These are phyloP conservation scores for Hypomesus transpacificus DNA, from an alignment of 2,113 vertebrate genomes.

Conservation along the genomic window DNA sequence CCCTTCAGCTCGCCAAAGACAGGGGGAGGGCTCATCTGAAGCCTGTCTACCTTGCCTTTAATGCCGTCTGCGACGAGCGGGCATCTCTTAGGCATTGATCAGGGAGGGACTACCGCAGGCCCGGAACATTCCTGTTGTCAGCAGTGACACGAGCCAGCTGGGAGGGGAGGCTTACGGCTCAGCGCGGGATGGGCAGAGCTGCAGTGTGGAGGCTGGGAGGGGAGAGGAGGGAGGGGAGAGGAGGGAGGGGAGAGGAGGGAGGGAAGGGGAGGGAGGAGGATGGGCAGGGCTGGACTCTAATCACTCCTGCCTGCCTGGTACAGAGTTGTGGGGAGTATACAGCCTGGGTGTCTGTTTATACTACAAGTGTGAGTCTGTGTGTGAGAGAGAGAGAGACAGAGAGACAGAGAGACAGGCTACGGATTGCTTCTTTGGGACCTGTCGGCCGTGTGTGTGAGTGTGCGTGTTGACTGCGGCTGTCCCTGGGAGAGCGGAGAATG, in stretches of 20 bases:
- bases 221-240: constrained; percentile 31
- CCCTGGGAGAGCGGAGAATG: constrained; percentile 44
- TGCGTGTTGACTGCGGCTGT: constrained; percentile 12
- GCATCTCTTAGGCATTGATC: constrained; percentile 30
- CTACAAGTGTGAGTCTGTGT: background rate
- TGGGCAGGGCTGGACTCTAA: constrained; percentile 65
- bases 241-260: constrained; percentile 8
- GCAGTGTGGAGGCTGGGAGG: constrained; percentile 31
- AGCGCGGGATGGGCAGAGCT: constrained; percentile 45
- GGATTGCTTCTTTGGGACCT: background rate
- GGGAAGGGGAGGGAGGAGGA: constrained; percentile 32
- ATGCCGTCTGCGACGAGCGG: constrained; percentile 29
- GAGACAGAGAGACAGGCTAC: constrained; percentile 6
- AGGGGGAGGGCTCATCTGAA: constrained; percentile 8
- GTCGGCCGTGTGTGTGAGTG: background rate
- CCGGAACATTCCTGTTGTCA: constrained; percentile 76
- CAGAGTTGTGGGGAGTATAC: constrained; percentile 43
- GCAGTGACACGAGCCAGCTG: constrained; percentile 79
- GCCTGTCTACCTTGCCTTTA: constrained; percentile 26
- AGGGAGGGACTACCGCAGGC: constrained; percentile 37
- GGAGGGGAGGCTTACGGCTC: constrained; percentile 74
- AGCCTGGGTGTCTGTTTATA: constrained; percentile 21
- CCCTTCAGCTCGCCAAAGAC: too few relatives aligned
- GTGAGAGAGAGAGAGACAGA: background rate
- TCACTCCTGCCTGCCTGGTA: constrained; percentile 71